Evolutionary conservation across 2,113 vertebrate species (phyloP), one percentile per base, ranked within the genome.

Genomic region (Budorcas taxicolor): DNA sequence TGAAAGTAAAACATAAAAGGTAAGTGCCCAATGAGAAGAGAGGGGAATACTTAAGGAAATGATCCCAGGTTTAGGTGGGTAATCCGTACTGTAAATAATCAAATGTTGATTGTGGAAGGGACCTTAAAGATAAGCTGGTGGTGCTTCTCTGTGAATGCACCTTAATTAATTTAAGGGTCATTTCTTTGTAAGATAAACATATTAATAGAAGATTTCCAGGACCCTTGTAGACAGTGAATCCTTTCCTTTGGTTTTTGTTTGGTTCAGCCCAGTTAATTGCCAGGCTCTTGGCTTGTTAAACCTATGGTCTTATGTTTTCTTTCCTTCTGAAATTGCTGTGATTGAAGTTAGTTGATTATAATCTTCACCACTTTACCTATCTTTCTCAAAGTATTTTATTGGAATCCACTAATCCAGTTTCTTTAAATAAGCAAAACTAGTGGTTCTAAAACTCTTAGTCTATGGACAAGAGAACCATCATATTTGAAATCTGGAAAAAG

Each of bases 301-400:
- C 27, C 4, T 96, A 17, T 27, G 9, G 33, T 47, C 9, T 67
- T 94, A 7, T 57, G 52, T 74, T 86, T 87, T 27, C 25, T 91
- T 74, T 64, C 57, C 13, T 87, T 81, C 53, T 64, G 25, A 78
- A 52, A 94, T 85, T 94, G 12, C 27, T 76, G 5, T 64, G 13
- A 71, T 74, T 83, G n/a, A 93, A 93, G n/a, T 92, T 92, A 40
- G 80, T 97, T 92, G 23, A 90, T 89, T 62, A 57, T 95, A 55
- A 47, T 50, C 11, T 55, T 96, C 52, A 85, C 55, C 47, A 87
- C 58, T 95, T 87, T 67, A 90, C 55, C 81, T 62, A 36, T 91
- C 52, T 85, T 60, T 60, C 86, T 88, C 29, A 14, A 83, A 78
- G 13, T 76, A 21, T 78, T 88, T 93, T 36, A 57, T 43, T 93